phyloP scores from a whole-genome alignment of 2,113 vertebrate species.

The Pelmatolapia mariae region DNA sequence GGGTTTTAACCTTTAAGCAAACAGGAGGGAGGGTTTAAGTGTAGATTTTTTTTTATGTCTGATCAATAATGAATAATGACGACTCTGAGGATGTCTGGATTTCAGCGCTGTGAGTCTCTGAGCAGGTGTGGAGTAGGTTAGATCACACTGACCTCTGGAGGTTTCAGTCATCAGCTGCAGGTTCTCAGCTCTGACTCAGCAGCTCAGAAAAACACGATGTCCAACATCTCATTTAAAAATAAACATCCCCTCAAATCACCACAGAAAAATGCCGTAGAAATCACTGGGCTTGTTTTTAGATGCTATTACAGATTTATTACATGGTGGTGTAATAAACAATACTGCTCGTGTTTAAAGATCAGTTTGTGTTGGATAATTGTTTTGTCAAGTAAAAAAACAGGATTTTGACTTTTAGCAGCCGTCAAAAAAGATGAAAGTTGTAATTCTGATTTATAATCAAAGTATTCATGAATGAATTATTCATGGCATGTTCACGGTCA shows the following conservation, averaged over 20 bases:
- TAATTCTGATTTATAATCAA: not conserved
- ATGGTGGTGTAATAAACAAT: accelerated
- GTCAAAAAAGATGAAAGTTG: not conserved
- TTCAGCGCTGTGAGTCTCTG: not conserved
- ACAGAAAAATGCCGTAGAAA: not conserved
- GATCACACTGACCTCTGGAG: constrained; percentile 6
- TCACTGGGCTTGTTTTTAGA: not conserved
- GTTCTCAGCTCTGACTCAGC: not conserved
- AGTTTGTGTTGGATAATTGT: not conserved
- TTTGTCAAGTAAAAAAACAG: not conserved
- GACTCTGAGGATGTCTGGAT: too few species aligned
- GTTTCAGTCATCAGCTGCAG: not conserved
- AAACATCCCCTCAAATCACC: not conserved
- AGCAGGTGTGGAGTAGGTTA: not conserved
- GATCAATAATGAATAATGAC: not conserved
- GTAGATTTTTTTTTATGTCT: not conserved
- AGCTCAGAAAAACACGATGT: not conserved
- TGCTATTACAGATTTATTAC: not conserved
- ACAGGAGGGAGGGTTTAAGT: not conserved
- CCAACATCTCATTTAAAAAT: not conserved
- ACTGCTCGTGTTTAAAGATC: accelerated
- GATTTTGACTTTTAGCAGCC: not conserved
- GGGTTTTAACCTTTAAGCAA: not conserved
- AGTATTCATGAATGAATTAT: not conserved
- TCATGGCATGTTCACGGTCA: not conserved